These are phyloP conservation scores for Atopsyche davidsoni DNA, from an alignment of 1,140 invertebrate species.

Conservation along the genomic window DNA sequence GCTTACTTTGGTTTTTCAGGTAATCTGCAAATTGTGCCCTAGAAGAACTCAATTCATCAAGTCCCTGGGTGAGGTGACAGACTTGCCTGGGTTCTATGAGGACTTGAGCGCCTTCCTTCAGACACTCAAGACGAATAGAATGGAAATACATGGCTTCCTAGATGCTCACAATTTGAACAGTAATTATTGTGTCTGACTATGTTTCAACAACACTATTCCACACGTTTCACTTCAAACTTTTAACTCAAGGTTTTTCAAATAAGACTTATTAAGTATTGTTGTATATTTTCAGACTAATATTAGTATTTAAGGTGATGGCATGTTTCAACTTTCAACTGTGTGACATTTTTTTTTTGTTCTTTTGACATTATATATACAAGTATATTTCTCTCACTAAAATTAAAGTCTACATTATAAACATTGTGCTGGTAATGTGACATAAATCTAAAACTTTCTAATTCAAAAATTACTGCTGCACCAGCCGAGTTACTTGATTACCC, in stretches of 20 bases:
- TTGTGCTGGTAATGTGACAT: no score
- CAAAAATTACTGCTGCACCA: no score
- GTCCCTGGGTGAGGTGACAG: constrained; percentile 35
- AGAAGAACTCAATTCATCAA: constrained; percentile 37
- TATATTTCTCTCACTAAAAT: no score
- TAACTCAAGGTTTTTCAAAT: neutral
- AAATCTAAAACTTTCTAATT: no score
- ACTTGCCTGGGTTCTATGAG: constrained; percentile 39
- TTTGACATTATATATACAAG: no score
- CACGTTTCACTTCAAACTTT: neutral
- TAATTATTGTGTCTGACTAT: constrained; percentile 19
- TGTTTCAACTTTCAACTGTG: no score
- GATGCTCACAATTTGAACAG: constrained; percentile 13
- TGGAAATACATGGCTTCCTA: constrained; percentile 21
- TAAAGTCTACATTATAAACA: no score
- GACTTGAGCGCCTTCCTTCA: constrained; percentile 25
- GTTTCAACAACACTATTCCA: neutral
- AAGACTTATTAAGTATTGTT: neutral
- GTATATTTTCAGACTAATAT: neutral
- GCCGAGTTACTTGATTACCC: no score
- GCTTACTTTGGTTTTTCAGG: constrained; percentile 36
- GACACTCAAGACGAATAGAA: constrained; percentile 11
- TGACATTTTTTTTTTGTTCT: no score
- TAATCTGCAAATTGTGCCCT: constrained; percentile 41
- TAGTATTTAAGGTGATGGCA: no score